Conservation (phyloP, 2,888 invertebrate species). For the Portevinia maculata region DNA sequence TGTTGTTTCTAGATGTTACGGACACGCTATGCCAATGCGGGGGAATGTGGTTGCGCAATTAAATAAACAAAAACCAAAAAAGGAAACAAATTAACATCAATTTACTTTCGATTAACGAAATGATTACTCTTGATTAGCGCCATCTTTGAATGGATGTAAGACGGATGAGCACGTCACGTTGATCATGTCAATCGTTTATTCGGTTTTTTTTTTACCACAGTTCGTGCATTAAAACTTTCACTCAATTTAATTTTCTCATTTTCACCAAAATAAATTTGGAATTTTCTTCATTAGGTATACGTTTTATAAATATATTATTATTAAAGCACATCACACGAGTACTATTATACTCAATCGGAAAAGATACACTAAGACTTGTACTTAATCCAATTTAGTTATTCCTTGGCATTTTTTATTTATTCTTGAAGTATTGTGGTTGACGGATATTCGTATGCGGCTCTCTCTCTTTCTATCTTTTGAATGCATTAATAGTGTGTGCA, state of each 20-base stretch:
- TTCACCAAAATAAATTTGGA: neutral
- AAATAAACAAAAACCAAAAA: slow-evolving; percentile 40
- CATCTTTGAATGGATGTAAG: slow-evolving; percentile 62
- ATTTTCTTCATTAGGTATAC: neutral
- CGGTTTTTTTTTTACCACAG: neutral
- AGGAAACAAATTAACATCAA: slow-evolving; percentile 56
- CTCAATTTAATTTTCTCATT: slow-evolving; percentile 1
- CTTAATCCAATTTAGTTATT: slow-evolving; percentile 70
- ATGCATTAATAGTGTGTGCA: slow-evolving; percentile 49
- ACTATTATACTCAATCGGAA: slow-evolving; percentile 37
- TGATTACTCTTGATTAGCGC: slow-evolving; percentile 72
- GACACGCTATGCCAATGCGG: neutral
- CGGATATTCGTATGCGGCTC: slow-evolving; percentile 9
- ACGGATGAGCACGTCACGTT: slow-evolving; percentile 66
- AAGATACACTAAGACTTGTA: slow-evolving; percentile 49
- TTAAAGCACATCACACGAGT: slow-evolving; percentile 24
- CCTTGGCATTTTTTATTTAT: slow-evolving; percentile 26
- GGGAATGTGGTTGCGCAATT: slow-evolving; percentile 61
- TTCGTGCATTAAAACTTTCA: slow-evolving; percentile 17
- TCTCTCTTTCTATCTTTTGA: slow-evolving; percentile 34
- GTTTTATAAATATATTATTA: neutral
- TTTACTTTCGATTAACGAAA: slow-evolving; percentile 62
- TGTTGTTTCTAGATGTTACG: neutral
- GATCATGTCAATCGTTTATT: slow-evolving; percentile 67
- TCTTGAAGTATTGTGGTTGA: slow-evolving; percentile 20